phyloP scores from a whole-genome alignment of 2,797 vertebrate species.

The Gadopsis bispinosus region DNA sequence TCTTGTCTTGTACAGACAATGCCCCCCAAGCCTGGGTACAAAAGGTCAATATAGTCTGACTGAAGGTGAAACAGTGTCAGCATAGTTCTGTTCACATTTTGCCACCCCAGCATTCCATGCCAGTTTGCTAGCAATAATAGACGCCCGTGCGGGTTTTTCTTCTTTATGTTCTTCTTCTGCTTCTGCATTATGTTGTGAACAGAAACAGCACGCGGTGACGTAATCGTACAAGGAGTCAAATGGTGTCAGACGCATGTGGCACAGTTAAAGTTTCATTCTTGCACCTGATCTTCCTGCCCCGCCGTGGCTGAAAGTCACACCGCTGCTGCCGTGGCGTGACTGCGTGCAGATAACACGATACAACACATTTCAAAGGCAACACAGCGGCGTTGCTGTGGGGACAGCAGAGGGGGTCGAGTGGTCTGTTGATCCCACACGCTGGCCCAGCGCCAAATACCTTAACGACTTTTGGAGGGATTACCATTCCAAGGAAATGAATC shows the following conservation, averaged over 20 bases:
- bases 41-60: too few species aligned
- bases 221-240: not conserved
- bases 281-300: slow-evolving; percentile 26
- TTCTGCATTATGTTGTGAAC: not conserved
- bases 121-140: too few species aligned
- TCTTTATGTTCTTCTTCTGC: too few species aligned
- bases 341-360: not conserved
- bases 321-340: not conserved
- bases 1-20: too few species aligned
- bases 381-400: not conserved
- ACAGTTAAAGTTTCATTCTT: slow-evolving; percentile 41
- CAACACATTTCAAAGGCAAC: not conserved
- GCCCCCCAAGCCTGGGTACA: too few species aligned
- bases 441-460: not conserved
- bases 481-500: not conserved
- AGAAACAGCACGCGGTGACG: not conserved
- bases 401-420: not conserved
- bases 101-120: too few species aligned
- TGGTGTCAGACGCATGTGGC: not conserved
- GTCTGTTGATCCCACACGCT: not conserved
- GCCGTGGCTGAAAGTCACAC: slow-evolving; percentile 24
- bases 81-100: too few species aligned
- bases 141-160: too few species aligned
- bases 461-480: not conserved
- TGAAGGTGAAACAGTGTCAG: too few species aligned